Base-by-base conservation (phyloP, 2,888 invertebrate genomes). In the Gymnocheta viridis region DNA sequence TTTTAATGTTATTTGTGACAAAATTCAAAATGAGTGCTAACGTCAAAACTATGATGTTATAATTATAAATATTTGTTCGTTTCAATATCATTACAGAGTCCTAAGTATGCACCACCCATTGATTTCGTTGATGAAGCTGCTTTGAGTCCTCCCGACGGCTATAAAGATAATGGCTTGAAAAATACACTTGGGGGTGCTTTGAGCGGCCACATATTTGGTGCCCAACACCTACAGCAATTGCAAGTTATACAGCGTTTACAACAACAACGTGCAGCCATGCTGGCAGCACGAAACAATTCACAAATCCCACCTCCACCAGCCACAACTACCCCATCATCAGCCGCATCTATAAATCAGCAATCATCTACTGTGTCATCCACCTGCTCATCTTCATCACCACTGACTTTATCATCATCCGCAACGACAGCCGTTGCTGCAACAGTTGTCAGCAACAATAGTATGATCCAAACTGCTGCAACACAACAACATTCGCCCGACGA, bases 81-180 rank as follows among this genome's bases (percentile, higher is more conserved):
- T 51, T 82, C 38, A 44, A 70, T 76, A 22, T 56, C 22, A 66
- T 79, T 74, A 9, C 91, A 93, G 91, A 93, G 93, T 87, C 93
- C 94, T 62, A 94, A 94, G 89, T 96, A 94, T 91, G 94, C 94
- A 85, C 94, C 94, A 41, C 94, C 94, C 47, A 93, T 95, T 89
- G 96, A 96, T 91, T 95, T 94, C 90, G 95, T 95, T 82, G 96
- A 96, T 91, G 95, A 96, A 85, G 96, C 97, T 51, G 97, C 97
- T 4, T 94, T 97, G 81, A 97, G 97, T 90, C 97, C 97, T 27
- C 97, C 97, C 12, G 97, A 97, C 90, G 97, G 97, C 10, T 97
- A 97, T 93, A 97, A 97, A 92, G 97, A 97, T 90, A 94, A 96
- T 93, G 96, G 96, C 87, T 93, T 94, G 87, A 94, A 94, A 88